Evolutionary conservation across 2,797 vertebrate species (phyloP), one percentile per base, ranked within the genome.

Genomic region (Petrocephalus schoutedeni): DNA sequence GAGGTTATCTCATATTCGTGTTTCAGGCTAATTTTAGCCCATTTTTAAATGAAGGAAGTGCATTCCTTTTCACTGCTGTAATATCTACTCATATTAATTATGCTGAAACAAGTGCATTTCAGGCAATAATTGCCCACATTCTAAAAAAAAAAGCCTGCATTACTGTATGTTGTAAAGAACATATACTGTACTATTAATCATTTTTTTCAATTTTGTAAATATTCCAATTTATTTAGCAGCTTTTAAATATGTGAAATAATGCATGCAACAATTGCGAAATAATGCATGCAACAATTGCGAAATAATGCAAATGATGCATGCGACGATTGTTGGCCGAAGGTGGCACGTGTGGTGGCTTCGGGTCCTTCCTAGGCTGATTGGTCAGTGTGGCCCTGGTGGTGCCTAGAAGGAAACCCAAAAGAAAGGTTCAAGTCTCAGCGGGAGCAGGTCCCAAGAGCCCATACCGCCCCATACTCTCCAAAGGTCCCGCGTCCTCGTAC

Each of bases 401-500:
- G 87, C 89, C 19, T 36, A 89, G 83, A 89, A 91, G 92, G 92
- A 93, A 93, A 74, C 87, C 58, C 54, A 90, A 87, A 89, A 87
- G 58, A 90, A 57, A 49, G 21, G 89, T 88, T 88, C 88, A 92
- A 41, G 89, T 89, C 87, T 92, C 64, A 89, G 32, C 59, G 77
- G 80, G 14, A 71, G 64, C 8, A 12, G 71, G n/a, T 54, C n/a
- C 32, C 36, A 5, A 53, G n/a, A 57, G 67, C 36, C 53, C 16
- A 19, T 0, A 71, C 77, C 57, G 19, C 49, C 45, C 87, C 82
- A 8, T 82, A 85, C 61, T 56, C 12, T 1, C 85, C 16, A 14
- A 87, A 85, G 77, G 67, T 83, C 41, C 87, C 51, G 9, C 53
- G 28, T 54, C 86, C 61, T 87, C 21, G 53, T 59, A 80, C 86